Evolutionary conservation across 92 coral and sea anemone genomes (phyloP).

Genomic region (Micromussa lordhowensis): DNA sequence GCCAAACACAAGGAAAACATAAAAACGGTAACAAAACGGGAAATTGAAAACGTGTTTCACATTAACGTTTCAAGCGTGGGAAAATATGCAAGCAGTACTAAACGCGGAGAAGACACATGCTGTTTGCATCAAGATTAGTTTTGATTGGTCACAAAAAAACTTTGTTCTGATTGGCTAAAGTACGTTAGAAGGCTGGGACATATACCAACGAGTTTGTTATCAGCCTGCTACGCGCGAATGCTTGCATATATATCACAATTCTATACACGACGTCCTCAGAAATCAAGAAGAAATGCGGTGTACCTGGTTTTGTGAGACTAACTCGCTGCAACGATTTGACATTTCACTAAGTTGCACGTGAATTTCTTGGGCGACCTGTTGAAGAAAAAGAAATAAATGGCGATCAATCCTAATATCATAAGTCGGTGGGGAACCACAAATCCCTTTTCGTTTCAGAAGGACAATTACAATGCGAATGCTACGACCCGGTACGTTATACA

Average conservation of each 20-base stretch:
- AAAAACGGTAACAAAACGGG: neutral
- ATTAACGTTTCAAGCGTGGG: neutral
- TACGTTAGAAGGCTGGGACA: too few species aligned
- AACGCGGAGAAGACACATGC: neutral
- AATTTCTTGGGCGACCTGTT: slow-evolving; percentile 74
- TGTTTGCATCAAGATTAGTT: too few species aligned
- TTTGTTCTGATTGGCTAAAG: too few species aligned
- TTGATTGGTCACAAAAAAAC: too few species aligned
- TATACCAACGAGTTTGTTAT: too few species aligned
- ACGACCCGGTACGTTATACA: too few species aligned
- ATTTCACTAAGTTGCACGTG: slow-evolving; percentile 75
- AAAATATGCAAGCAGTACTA: neutral
- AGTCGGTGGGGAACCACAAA: neutral
- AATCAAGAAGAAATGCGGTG: neutral
- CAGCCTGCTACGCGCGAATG: too few species aligned
- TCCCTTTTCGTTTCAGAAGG: neutral
- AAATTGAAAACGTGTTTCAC: neutral
- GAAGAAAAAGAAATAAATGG: neutral
- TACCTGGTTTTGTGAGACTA: slow-evolving; percentile 71
- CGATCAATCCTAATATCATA: neutral
- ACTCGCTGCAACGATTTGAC: slow-evolving; percentile 59
- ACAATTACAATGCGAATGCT: too few species aligned
- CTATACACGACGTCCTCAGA: neutral
- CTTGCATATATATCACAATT: too few species aligned
- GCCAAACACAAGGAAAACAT: neutral